Percentiles rank a stretch among this genome's conserved stretches.
Conservation (phyloP, 35 echinoderm and acorn worm genomes). For the Diadema setosum region DNA sequence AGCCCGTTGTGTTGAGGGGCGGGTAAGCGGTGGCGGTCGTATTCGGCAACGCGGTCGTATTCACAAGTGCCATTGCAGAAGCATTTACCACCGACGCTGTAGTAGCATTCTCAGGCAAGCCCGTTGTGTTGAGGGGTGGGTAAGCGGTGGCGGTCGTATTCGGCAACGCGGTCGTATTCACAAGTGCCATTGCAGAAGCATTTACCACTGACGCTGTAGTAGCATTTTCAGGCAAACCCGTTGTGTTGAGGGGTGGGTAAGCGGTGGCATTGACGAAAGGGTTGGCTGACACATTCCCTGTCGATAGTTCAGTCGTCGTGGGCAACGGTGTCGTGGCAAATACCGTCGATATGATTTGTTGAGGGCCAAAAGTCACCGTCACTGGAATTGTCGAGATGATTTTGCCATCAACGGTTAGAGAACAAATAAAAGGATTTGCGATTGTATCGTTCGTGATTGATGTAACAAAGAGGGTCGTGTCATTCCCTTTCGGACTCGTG, state of each 20-base stretch:
- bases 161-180: background rate
- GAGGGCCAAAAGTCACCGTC: background rate
- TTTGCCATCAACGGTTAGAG: background rate
- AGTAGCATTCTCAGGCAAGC: background rate
- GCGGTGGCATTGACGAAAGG: background rate
- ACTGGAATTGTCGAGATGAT: background rate
- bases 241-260: background rate
- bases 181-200: too few relatives aligned
- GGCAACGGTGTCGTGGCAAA: background rate
- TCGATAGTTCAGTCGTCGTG: too few relatives aligned
- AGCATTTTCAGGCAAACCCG: background rate
- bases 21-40: background rate
- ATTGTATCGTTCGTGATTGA: background rate
- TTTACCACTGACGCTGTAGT: background rate
- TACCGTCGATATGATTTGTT: background rate
- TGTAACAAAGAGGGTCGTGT: background rate
- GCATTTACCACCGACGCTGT: too few relatives aligned
- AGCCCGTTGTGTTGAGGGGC: background rate
- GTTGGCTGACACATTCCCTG: background rate
- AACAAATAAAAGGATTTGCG: background rate
- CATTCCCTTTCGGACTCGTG: background rate
- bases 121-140: background rate
- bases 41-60: background rate
- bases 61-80: too few relatives aligned
- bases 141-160: background rate